Evolutionary conservation across 2,888 invertebrate genomes (phyloP), one percentile per base, ranked within the genome.

Genomic region (Argyra leucocephala): DNA sequence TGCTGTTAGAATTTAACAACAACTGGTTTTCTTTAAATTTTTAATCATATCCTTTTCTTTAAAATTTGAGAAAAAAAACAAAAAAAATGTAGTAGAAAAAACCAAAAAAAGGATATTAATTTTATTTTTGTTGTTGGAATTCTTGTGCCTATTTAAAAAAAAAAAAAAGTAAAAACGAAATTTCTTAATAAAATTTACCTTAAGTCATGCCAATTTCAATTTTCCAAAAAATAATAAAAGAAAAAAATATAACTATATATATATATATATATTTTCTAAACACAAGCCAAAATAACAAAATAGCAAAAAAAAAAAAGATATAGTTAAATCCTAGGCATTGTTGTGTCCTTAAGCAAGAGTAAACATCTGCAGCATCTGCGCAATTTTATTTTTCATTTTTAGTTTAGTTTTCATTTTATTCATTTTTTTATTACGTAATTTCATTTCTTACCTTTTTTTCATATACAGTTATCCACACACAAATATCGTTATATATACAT

Each of bases 301-400:
- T 18, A 15, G 15, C 12, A 48, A 37, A 37, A 18, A 48, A 48
- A 18, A n/a, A 48, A 31, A 48, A 48, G 18, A 48, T 48, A 48
- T 48, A 15, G 18, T 48, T 48, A 48, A 48, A 15, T 48, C 15
- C 15, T 48, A 48, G 48, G 48, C 18, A 48, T 48, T 48, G 48
- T 48, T 48, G 18, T 48, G 18, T 48, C 48, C 48, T 48, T 48
- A 48, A 48, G 48, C 48, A 48, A 48, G n/a, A 48, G 48, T 48
- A 48, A 48, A 48, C 48, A 48, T 48, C 48, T 48, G 48, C 48
- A 48, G 48, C 48, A 48, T 48, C 48, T 48, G 48, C 48, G 48
- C 48, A 48, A 48, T 18, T 12, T 48, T 48, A 18, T n/a, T 48
- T 18, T 15, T 48, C 48, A 18, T 48, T 18, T 48, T 48, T 18